A percentile compares a stretch with the other conserved stretches of the same genome.
phyloP scores from a whole-genome alignment of 1,140 invertebrate genomes.

The Euschistus heros region DNA sequence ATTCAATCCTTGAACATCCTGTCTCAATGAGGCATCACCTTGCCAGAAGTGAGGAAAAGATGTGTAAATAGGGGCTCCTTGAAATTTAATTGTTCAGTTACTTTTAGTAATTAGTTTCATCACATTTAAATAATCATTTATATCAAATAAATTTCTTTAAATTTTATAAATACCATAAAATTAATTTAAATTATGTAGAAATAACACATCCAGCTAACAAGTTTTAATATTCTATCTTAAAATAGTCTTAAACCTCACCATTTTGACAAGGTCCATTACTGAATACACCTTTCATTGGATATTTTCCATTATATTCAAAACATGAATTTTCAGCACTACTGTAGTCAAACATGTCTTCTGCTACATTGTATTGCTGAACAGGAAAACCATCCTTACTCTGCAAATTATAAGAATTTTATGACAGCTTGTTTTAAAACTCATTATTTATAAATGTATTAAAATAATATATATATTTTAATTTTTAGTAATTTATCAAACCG shows the following conservation, averaged over 20 bases:
- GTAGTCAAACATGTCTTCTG: constrained; percentile 18
- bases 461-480: too few species aligned
- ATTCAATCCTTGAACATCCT: constrained; percentile 16
- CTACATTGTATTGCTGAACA: constrained; percentile 15
- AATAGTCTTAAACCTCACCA: constrained; percentile 7
- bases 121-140: too few species aligned
- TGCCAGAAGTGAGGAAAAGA: constrained; percentile 24
- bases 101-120: too few species aligned
- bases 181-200: not conserved
- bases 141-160: too few species aligned
- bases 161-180: too few species aligned
- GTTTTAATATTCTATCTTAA: not conserved
- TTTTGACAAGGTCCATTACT: constrained; percentile 12
- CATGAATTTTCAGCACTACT: constrained; percentile 14
- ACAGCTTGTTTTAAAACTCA: too few species aligned
- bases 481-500: not conserved
- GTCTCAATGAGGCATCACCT: constrained; percentile 4
- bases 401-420: not conserved
- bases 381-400: constrained; percentile 25
- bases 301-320: constrained; percentile 7
- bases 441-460: too few species aligned
- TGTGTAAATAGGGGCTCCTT: constrained; percentile 18
- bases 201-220: not conserved
- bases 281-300: constrained; percentile 19
- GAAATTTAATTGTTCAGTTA: not conserved